Conservation (phyloP, 2,888 invertebrate species). For the Onchidella celtica region DNA sequence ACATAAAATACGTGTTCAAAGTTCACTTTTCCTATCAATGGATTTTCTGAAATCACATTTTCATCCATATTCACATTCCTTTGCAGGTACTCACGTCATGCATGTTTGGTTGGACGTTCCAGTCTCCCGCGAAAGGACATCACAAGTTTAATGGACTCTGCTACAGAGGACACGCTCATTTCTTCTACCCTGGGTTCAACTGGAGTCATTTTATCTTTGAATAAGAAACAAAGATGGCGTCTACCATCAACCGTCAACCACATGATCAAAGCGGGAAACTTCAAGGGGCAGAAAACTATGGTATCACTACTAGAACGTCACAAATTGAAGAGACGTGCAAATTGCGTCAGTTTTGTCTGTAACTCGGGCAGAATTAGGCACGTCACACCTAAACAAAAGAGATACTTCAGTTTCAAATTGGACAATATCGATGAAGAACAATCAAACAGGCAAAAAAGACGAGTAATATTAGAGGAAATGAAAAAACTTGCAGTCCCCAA, state of each 20-base stretch:
- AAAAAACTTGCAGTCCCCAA: neutral
- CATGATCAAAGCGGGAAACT: conserved; percentile 46
- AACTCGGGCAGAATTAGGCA: conserved; percentile 33
- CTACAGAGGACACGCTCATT: neutral
- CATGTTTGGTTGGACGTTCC: conserved; percentile 20
- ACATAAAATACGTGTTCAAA: too few relatives aligned
- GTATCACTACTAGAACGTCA: conserved; percentile 52
- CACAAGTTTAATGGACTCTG: neutral
- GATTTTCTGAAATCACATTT: too few relatives aligned
- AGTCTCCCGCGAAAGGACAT: conserved; percentile 1
- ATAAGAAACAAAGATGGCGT: conserved; percentile 68
- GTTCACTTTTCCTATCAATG: too few relatives aligned
- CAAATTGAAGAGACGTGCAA: conserved; percentile 54
- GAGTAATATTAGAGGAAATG: neutral
- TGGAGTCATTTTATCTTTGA: conserved; percentile 63
- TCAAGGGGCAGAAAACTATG: conserved; percentile 16
- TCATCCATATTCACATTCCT: too few relatives aligned
- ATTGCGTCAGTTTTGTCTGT: conserved; percentile 52
- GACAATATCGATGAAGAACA: conserved; percentile 9
- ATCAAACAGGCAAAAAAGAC: conserved; percentile 17
- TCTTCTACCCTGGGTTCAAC: conserved; percentile 11
- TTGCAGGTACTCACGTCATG: conserved; percentile 39
- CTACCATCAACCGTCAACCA: conserved; percentile 60
- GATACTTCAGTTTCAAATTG: conserved; percentile 46
- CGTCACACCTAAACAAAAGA: conserved; percentile 15